A percentile compares a stretch with the other conserved stretches of the same genome.
These are phyloP conservation scores for Dryomyza anilis DNA, from an alignment of 2,888 invertebrate genomes.

Conservation along the genomic window DNA sequence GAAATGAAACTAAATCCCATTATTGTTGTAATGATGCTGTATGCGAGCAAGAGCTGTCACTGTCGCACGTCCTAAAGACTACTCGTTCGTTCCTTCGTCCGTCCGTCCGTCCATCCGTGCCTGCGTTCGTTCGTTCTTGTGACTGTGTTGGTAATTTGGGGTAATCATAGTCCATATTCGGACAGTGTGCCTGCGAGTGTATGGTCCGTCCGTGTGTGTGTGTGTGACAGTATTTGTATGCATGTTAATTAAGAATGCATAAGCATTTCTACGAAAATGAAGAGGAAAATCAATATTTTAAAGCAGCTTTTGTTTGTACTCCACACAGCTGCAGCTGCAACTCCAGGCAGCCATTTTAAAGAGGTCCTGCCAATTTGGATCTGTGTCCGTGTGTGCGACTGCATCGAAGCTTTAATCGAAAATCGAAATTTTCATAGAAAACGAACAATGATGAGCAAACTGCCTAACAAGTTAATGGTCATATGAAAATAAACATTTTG, in stretches of 20 bases:
- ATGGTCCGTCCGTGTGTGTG: background rate
- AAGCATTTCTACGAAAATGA: slow-evolving; percentile 1
- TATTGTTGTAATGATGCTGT: slow-evolving; percentile 40
- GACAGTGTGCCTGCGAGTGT: slow-evolving; percentile 4
- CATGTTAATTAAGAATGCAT: slow-evolving; percentile 31
- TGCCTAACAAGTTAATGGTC: no score
- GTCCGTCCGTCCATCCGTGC: background rate
- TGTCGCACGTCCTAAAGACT: background rate
- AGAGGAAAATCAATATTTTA: slow-evolving; percentile 19
- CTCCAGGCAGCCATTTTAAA: background rate
- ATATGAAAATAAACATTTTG: no score
- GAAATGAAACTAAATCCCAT: slow-evolving; percentile 40
- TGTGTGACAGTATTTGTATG: background rate
- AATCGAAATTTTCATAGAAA: no score
- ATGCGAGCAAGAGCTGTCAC: background rate
- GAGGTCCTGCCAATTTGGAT: no score
- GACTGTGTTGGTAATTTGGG: slow-evolving; percentile 28
- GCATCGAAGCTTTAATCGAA: no score
- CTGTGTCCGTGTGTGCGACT: no score
- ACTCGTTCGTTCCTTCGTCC: background rate
- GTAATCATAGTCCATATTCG: slow-evolving; percentile 31
- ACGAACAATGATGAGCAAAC: no score
- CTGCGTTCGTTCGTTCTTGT: background rate
- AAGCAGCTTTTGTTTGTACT: background rate
- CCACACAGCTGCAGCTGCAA: background rate